Percentiles rank a stretch among this genome's conserved stretches.
These are phyloP conservation scores for Molossus alvarezi DNA, from an alignment of 2,797 vertebrate genomes.

Conservation along the genomic window DNA sequence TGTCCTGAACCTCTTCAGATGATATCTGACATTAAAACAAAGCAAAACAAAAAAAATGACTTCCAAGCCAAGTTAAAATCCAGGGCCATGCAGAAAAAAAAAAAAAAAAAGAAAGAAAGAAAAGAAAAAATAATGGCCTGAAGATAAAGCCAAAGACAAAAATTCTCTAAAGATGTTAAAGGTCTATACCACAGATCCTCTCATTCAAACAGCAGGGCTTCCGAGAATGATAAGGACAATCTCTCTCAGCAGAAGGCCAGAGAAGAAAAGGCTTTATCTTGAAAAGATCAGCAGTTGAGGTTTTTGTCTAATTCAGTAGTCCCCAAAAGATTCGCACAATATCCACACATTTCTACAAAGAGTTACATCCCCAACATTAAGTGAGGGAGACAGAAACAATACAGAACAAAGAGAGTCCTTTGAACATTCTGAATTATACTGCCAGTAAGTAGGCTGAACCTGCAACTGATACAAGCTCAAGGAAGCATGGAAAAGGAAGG, in stretches of 20 bases:
- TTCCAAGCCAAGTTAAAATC: neutral
- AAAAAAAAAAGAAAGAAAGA: neutral
- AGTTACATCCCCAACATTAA: neutral
- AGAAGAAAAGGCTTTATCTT: neutral
- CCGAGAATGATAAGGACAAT: neutral
- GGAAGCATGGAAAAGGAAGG: neutral
- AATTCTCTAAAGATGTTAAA: neutral
- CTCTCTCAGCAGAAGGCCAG: neutral
- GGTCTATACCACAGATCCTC: neutral
- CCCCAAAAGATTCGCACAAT: neutral
- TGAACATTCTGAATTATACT: neutral
- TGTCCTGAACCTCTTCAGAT: neutral
- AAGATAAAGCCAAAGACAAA: neutral
- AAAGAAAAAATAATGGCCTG: neutral
- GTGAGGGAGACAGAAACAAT: neutral
- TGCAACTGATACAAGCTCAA: neutral
- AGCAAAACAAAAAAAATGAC: neutral
- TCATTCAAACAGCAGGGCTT: neutral
- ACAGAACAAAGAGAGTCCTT: neutral
- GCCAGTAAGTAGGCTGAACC: neutral
- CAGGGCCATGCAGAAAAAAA: neutral
- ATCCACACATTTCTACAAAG: neutral
- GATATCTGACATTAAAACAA: conserved; percentile 8
- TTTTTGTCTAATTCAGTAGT: neutral
- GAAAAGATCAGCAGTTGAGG: neutral